Base-by-base conservation (phyloP, 2,113 vertebrate genomes). In the Charina bottae region DNA sequence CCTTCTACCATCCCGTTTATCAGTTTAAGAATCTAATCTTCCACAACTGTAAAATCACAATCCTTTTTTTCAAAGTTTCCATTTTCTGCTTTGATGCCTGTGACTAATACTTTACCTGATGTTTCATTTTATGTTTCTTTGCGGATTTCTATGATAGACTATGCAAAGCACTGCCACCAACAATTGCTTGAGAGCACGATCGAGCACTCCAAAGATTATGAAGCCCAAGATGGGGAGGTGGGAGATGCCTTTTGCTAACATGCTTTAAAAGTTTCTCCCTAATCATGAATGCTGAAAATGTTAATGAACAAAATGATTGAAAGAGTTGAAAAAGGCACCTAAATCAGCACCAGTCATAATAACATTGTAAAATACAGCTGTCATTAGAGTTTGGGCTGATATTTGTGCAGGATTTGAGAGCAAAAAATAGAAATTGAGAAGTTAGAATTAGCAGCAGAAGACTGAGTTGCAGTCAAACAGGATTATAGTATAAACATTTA, bases 141-240 rank as follows among this genome's bases (percentile, higher is more conserved):
- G n/a, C 86, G 53, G 55, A 53, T 37, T 83, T 59, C 26, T 85
- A 83, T 19, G n/a, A 49, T n/a, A 55, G 15, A n/a, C 84, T 60
- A 21, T 90, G n/a, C 89, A 83, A 60, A 83, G 26, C n/a, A 56
- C 23, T 60, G 68, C 85, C 89, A 46, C 37, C 85, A 2, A 33
- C 56, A 84, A 12, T 89, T 53, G 60, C 64, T 92, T 91, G 58
- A 90, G 89, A 90, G 83, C 89, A 62, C 55, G 92, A 85, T 90
- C 85, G 49, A n/a, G 49, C 59, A 91, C 89, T 91, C 96, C 62
- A 46, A 90, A 93, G 89, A 91, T 49, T 83, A 33, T 55, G 72
- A 84, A 54, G 58, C 46, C 87, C 86, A 78, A 42, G 33, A 78
- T 83, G 90, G 62, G n/a, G 2, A 12, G n/a, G 12, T 0, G n/a